Conservation (phyloP, 35 echinoderm and acorn worm genomes). For the Antedon bifida region DNA sequence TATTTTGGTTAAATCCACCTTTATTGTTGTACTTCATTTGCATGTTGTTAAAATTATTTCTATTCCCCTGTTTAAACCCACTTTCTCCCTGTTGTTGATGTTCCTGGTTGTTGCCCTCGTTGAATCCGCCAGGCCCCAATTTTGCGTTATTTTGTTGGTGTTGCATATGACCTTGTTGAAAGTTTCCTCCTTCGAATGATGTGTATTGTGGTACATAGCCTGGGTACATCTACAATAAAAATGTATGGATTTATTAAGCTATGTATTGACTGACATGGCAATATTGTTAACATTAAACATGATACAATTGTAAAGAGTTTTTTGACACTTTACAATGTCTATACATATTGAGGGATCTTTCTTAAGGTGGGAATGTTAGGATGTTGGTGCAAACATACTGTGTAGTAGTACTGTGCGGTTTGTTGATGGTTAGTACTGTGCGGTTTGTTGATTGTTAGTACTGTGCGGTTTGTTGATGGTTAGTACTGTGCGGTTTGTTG, state of each 20-base stretch:
- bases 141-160: not conserved
- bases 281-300: too few relatives aligned
- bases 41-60: not conserved
- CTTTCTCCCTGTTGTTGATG: not conserved
- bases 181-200: not conserved
- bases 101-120: not conserved
- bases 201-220: not conserved
- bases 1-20: not conserved
- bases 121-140: not conserved
- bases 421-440: too few relatives aligned
- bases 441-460: too few relatives aligned
- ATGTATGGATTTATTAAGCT: not conserved
- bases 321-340: too few relatives aligned
- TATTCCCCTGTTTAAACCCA: not conserved
- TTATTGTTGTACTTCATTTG: not conserved
- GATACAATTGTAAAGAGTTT: too few relatives aligned
- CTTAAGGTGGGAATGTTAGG: too few relatives aligned
- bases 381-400: too few relatives aligned
- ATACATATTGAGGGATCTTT: too few relatives aligned
- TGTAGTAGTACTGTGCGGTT: too few relatives aligned
- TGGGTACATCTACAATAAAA: not conserved
- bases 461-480: too few relatives aligned
- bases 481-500: too few relatives aligned
- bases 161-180: not conserved
- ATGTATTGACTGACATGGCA: too few relatives aligned